Base-by-base conservation (phyloP, 2,113 vertebrate genomes). In the Oncorhynchus nerka region DNA sequence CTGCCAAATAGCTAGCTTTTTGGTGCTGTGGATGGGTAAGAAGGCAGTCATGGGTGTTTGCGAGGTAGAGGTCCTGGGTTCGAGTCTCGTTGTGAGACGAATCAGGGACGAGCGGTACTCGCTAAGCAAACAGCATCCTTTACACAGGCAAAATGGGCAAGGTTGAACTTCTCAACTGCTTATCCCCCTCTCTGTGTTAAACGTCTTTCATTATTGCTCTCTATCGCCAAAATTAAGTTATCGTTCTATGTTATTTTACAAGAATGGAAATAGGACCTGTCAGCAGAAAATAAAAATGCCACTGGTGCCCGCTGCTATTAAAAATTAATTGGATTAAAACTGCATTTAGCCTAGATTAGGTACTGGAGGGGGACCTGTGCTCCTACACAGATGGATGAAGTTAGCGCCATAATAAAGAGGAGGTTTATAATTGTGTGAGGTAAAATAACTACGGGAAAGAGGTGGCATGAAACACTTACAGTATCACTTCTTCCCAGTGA, bases 301-400 rank as follows among this genome's bases (percentile, higher is more conserved):
- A 49, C 79, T 79, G 68, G 76, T 26, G 74, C 76, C 80, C 76
- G 74, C 71, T 81, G 81, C 79, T 82, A 83, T 90, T 88, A 86
- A 86, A 90, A 87, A 92, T 90, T 87, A 88, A 91, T 91, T 90
- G 87, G 84, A 88, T 90, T 90, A 88, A 79, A 81, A 77, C 71
- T 81, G 76, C 83, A 83, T 91, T 91, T 91, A 86, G 84, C 85
- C 83, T 76, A 86, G 85, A 88, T 92, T 81, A 88, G 64, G 83
- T 81, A 77, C 80, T 81, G 86, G 73, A 83, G 6, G 32, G 86
- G 84, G 89, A 90, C 79, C 83, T 68, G 80, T 75, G 81, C 73
- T 78, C 83, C 82, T 87, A 91, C 85, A 85, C 79, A 89, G 88
- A 89, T 90, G 87, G 84, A 89, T 92, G 87, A 87, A 81, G 83